phyloP scores from a whole-genome alignment of 2,797 vertebrate species.

The Poeciliopsis turneri region DNA sequence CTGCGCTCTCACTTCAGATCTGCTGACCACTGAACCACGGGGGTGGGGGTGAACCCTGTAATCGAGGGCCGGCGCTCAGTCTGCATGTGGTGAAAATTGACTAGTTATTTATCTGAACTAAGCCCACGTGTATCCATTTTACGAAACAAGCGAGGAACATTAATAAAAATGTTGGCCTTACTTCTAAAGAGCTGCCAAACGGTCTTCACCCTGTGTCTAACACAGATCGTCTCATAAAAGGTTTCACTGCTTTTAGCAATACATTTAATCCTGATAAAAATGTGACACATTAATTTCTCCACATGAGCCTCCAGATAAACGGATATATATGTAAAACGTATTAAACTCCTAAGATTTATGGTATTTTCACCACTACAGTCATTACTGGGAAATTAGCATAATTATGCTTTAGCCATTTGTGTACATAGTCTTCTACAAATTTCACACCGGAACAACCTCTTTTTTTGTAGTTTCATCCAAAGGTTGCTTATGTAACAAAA shows the following conservation, averaged over 20 bases:
- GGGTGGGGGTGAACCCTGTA: conserved; percentile 10
- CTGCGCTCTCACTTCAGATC: conserved; percentile 58
- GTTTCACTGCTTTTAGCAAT: not conserved
- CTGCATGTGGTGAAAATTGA: conserved; percentile 15
- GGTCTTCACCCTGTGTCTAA: conserved; percentile 17
- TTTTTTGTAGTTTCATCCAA: not conserved
- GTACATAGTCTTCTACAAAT: not conserved
- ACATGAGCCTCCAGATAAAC: not conserved
- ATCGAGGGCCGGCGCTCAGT: conserved; percentile 27
- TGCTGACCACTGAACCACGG: conserved; percentile 41
- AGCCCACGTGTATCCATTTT: conserved; percentile 25
- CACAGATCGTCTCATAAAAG: conserved; percentile 2
- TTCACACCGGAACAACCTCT: not conserved
- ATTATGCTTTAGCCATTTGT: not conserved
- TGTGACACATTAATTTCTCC: not conserved
- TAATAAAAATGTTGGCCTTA: conserved; percentile 6
- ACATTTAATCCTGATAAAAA: not conserved
- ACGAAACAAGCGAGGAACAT: conserved; percentile 14
- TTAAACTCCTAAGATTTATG: not conserved
- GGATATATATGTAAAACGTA: not conserved
- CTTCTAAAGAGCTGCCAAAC: conserved; percentile 1
- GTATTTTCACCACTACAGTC: not conserved
- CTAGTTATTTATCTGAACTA: conserved; percentile 44
- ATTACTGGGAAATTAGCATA: not conserved
- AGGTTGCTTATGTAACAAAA: not conserved